These are phyloP conservation scores for Macrotrachela quadricornifera DNA, from an alignment of 1,140 invertebrate species.

Conservation along the genomic window DNA sequence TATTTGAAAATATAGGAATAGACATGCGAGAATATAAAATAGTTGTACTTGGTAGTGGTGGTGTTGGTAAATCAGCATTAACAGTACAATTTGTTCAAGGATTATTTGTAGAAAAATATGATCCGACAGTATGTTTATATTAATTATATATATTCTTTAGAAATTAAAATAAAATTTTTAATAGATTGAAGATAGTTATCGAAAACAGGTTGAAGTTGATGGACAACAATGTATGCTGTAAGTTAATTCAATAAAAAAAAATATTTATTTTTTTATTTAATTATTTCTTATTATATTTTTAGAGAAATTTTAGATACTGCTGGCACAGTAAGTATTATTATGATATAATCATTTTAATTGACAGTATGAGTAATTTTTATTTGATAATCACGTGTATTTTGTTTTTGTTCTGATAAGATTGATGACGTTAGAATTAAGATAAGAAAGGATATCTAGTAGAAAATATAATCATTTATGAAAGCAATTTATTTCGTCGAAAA, in stretches of 20 bases:
- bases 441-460: no score
- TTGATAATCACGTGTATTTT: no score
- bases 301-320: conserved; percentile 91
- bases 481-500: no score
- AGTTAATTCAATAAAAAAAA: conserved; percentile 10
- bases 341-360: no score
- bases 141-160: conserved; percentile 21
- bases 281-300: no score
- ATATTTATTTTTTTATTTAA: no score
- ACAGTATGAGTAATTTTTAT: no score
- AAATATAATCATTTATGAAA: no score
- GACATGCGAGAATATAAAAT: conserved; percentile 97
- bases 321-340: conserved; percentile 61
- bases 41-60: conserved; percentile 87
- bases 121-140: conserved; percentile 65
- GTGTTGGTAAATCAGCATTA: conserved; percentile 57
- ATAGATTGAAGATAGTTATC: conserved; percentile 38
- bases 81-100: conserved; percentile 94
- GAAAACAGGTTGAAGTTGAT: conserved; percentile 82
- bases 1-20: no score
- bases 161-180: not conserved
- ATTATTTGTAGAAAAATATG: conserved; percentile 98
- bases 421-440: no score
- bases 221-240: conserved; percentile 97
- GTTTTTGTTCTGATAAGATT: no score